Base-by-base conservation (phyloP, 2,888 invertebrate species). In the Dryobota labecula region DNA sequence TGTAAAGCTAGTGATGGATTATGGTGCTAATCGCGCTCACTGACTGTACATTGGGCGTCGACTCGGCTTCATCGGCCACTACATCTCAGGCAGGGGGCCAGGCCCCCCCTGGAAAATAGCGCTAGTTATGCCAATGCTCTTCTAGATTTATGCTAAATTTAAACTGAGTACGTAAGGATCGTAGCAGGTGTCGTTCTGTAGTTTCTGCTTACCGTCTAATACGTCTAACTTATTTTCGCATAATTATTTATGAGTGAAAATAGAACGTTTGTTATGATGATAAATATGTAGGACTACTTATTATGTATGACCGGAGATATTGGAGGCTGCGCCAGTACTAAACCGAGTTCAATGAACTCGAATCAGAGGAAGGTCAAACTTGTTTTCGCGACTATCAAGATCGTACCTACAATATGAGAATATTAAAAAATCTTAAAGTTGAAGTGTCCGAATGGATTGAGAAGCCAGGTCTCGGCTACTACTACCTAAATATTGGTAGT, bases 321-420 rank as follows among this genome's bases (percentile, higher is more conserved):
- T 57, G 36, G 30, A 51, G 38, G 45, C 51, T 60, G 47, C 58
- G 15, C 27, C 24, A 38, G 33, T 18, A 13, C 33, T 9, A 15
- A 27, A 20, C 30, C 33, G 30, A 38, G 74, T 30, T 78, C 43
- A 61, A 56, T 13, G 49, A 61, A 70, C 74, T 43, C 49, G n/a
- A 62, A 57, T 33, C 20, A 38, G 61, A 24, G 13, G 30, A 70
- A 62, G 78, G 74, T 13, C 61, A 61, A 38, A 45, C 60, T 49
- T 41, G 60, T 56, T 30, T 27, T 33, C 9, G 43, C 43, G 49
- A 57, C 27, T 53, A 30, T 4, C 15, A 27, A 33, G 24, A 24
- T 41, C 13, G 4, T 38, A 36, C 36, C 36, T 36, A 20, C 15
- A 27, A 63, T 64, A 30, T 7, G 1, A 49, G 24, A 45, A n/a